Evolutionary conservation across 2,113 vertebrate species (phyloP).

Genomic region (Etheostoma cragini): DNA sequence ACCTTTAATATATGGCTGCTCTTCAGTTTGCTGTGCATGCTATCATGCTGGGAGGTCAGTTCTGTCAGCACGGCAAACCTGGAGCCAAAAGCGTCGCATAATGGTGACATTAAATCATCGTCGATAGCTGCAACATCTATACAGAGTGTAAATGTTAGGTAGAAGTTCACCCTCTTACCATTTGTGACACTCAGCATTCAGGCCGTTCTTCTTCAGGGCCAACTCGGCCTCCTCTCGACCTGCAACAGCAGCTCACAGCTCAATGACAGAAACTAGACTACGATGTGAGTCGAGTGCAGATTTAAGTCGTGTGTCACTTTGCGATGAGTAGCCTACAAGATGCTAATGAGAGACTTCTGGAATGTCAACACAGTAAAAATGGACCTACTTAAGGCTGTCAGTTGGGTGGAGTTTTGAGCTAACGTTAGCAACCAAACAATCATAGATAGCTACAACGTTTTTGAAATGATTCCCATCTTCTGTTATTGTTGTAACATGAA

Average conservation of each 20-base stretch:
- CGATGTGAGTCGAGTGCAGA: too few relatives aligned
- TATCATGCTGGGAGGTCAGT: constrained; percentile 66
- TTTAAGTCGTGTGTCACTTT: too few relatives aligned
- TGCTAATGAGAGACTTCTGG: too few relatives aligned
- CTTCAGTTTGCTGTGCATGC: constrained; percentile 83
- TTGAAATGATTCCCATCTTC: too few relatives aligned
- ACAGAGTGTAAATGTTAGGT: neutral
- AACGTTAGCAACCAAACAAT: too few relatives aligned
- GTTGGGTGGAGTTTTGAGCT: too few relatives aligned
- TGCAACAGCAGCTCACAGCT: constrained; percentile 68
- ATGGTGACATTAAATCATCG: neutral
- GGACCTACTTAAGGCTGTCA: too few relatives aligned
- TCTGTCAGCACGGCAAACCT: constrained; percentile 81
- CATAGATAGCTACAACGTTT: too few relatives aligned
- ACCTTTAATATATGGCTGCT: constrained; percentile 83
- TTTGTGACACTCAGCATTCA: constrained; percentile 90
- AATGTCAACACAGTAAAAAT: too few relatives aligned
- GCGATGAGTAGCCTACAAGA: too few relatives aligned
- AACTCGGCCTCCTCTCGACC: constrained; percentile 88
- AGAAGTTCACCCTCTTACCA: constrained; percentile 81
- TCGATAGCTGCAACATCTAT: neutral
- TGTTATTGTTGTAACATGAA: too few relatives aligned
- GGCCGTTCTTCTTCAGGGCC: constrained; percentile 85
- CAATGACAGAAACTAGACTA: neutral
- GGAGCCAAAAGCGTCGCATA: neutral